Evolutionary conservation across 2,797 vertebrate species (phyloP), one percentile per base, ranked within the genome.

Genomic region (Emydoidea blandingii): DNA sequence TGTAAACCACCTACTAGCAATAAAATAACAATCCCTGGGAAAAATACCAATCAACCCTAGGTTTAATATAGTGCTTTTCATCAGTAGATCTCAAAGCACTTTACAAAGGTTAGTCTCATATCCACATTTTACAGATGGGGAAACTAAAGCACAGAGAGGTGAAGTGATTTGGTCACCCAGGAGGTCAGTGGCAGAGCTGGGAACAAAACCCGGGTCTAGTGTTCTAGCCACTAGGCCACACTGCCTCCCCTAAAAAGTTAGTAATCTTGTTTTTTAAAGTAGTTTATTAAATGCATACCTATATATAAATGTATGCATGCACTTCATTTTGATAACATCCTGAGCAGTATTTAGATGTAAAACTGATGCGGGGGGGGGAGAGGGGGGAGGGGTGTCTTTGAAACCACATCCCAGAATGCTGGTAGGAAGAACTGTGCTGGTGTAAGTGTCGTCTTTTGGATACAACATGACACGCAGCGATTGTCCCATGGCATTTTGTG

Each of bases 31-130:
- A 27, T 23, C 12, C 2, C 59, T 88, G 81, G 90, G 59, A 87
- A 85, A 68, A 31, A 37, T 86, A 44, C 6, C 1, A 6, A 23
- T 21, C 18, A 74, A 41, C 6, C 12, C 72, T 47, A 15, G 4
- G 89, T 91, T 9, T 88, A 79, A 50, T 85, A 52, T 62, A 54
- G 56, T 12, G 18, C 25, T 0, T 81, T 54, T 62, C 82, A 83
- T 88, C 88, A 96, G 76, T 87, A 90, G 5, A 83, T 93, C 68
- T 85, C 56, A 19, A 34, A 50, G 54, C n/a, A 2, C 44, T 95
- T 96, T 91, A 81, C 91, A 88, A 82, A 83, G 54, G 37, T 72
- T 72, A 91, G 87, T 49, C 37, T 78, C 0, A 0, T 92, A 52
- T 29, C 37, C 21, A 54, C 47, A 4, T 88, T 91, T 65, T 85